Base-by-base conservation (phyloP, 1,140 invertebrate species). In the Macrobrachium rosenbergii region DNA sequence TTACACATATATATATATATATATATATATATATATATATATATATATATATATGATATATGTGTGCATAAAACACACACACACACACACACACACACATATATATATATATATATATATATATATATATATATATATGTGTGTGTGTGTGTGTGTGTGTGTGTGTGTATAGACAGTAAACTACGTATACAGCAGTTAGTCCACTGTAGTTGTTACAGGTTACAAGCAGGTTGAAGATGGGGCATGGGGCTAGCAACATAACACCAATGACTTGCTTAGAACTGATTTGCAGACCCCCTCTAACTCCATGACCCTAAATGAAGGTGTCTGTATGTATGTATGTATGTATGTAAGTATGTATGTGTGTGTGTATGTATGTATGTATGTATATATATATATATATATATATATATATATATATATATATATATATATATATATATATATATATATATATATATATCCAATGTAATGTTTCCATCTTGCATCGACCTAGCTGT, bases 381-480 rank as follows among this genome's bases (percentile, higher is more conserved):
- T 77, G 0, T 37, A 37, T 75, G 10, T 10, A 37, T 19, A 45
- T 28, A 21, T 75, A 37, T 23, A 37, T n/a, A 37, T 28, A 21
- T 37, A 43, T 11, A 14, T 69, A 86, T 75, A n/a, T 37, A 52
- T 60, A 79, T 69, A 23, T 69, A 69, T 23, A 23, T 69, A 23
- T 23, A 69, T 21, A 69, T 69, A 28, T 21, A 69, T 69, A 21
- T 69, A 21, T 28, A n/a, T n/a, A 75, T 75, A 75, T 75, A 75
- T 75, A 75, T 75, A 75, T 75, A 60, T 87, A 87, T 45, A 37
- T 62, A 17, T 87, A 59, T 82, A 84, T 8, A 88, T 23, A 75
- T 23, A 75, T 21, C 6, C 23, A 37, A 17, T 19, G 16, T 19
- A 45, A 76, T 8, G 0, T 12, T 12, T 52, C 52, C 52, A 37